These are phyloP conservation scores for Selenia dentaria DNA, from an alignment of 2,888 invertebrate genomes.

Conservation along the genomic window DNA sequence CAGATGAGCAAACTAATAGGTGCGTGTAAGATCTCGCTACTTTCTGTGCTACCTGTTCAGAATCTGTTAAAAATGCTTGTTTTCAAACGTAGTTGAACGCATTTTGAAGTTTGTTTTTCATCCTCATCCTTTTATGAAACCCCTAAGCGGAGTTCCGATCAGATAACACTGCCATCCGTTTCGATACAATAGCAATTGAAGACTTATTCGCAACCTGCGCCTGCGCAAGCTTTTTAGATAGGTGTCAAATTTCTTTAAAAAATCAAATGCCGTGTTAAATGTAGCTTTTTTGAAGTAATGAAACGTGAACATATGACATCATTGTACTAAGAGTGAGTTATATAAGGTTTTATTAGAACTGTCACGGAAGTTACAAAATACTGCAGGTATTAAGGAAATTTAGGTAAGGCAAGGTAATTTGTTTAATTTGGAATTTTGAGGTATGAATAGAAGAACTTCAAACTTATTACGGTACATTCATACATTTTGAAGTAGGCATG, in stretches of 20 bases:
- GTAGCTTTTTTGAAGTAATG: constrained; percentile 24
- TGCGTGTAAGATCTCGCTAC: constrained; percentile 27
- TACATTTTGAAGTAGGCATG: too few species aligned
- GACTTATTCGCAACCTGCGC: constrained; percentile 51
- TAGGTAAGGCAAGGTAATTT: too few species aligned
- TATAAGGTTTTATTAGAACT: too few species aligned
- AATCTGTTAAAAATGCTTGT: not conserved
- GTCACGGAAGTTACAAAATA: too few species aligned
- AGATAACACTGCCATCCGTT: constrained; percentile 75
- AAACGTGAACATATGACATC: constrained; percentile 24
- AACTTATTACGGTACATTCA: too few species aligned
- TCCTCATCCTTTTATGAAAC: constrained; percentile 30
- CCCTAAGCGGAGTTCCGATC: constrained; percentile 78
- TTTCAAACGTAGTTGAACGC: not conserved
- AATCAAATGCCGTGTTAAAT: constrained; percentile 35
- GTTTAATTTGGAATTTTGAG: too few species aligned
- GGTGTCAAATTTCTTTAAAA: constrained; percentile 56
- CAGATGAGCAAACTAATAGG: constrained; percentile 7
- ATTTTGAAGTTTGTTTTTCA: constrained; percentile 4
- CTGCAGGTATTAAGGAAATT: too few species aligned
- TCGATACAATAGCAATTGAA: constrained; percentile 59
- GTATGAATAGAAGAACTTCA: too few species aligned
- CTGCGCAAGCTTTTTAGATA: constrained; percentile 45
- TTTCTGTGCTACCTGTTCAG: not conserved
- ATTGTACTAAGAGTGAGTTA: too few species aligned